phyloP scores from a whole-genome alignment of 2,797 vertebrate species.

The Gymnothorax javanicus region DNA sequence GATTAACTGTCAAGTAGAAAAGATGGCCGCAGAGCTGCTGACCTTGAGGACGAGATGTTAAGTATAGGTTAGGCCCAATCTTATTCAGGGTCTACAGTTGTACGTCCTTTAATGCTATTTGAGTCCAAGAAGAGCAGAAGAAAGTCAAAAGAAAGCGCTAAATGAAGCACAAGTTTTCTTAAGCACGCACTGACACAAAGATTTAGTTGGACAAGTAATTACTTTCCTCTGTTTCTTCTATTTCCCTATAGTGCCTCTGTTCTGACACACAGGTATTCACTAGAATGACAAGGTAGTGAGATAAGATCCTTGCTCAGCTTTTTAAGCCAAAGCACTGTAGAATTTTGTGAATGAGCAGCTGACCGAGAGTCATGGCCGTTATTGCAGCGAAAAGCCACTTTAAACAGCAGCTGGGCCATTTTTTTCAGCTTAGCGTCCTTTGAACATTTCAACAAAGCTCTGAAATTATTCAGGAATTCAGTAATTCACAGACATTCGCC shows the following conservation, averaged over 20 bases:
- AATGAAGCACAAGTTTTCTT: background rate
- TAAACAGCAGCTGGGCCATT: background rate
- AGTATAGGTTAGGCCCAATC: background rate
- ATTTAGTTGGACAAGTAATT: background rate
- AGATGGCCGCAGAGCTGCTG: background rate
- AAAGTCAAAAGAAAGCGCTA: background rate
- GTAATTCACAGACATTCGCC: background rate
- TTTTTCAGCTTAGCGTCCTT: background rate
- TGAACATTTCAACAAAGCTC: background rate
- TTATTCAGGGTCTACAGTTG: background rate
- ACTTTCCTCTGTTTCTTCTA: background rate
- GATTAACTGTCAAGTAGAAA: background rate
- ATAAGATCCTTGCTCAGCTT: background rate
- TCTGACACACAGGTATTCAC: background rate
- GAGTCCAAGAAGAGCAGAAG: background rate
- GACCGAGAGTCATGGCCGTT: background rate
- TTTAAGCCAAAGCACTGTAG: background rate
- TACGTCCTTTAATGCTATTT: background rate
- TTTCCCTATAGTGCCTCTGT: background rate
- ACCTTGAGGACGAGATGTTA: background rate
- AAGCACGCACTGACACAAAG: background rate
- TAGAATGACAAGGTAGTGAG: background rate
- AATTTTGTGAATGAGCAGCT: background rate
- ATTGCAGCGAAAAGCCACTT: background rate
- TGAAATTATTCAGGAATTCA: background rate